Evolutionary conservation across 2,113 vertebrate species (phyloP).

Genomic region (Eidolon helvum): DNA sequence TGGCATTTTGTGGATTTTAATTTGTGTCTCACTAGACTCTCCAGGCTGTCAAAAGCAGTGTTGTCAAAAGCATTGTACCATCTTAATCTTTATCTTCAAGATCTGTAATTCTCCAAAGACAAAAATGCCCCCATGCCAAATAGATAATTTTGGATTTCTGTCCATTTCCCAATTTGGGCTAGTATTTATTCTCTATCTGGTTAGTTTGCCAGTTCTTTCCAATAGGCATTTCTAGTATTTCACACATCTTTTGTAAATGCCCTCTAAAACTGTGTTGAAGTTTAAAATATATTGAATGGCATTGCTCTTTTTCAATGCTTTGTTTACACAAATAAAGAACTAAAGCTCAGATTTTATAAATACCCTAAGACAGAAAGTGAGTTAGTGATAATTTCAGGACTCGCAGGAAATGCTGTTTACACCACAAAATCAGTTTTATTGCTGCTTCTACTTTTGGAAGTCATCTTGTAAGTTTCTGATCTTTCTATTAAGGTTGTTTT

Average conservation of each 20-base stretch:
- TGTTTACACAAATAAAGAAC: neutral
- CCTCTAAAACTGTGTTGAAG: neutral
- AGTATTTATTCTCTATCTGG: neutral
- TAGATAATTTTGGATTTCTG: neutral
- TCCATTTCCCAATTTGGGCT: neutral
- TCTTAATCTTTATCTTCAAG: neutral
- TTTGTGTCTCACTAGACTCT: neutral
- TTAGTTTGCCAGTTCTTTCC: neutral
- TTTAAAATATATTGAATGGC: neutral
- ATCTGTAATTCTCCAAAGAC: neutral
- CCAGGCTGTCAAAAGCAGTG: neutral
- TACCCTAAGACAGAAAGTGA: neutral
- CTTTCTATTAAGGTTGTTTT: neutral
- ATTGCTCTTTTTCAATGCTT: neutral
- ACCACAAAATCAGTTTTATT: neutral
- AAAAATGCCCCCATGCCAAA: neutral
- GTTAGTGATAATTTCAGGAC: neutral
- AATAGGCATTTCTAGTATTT: neutral
- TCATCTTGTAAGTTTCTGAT: neutral
- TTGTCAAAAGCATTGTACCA: neutral
- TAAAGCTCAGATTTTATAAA: constrained; percentile 12
- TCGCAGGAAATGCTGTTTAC: neutral
- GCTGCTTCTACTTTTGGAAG: neutral
- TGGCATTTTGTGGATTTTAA: neutral
- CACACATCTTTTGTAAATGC: neutral